Evolutionary conservation across 1,140 invertebrate genomes (phyloP).

Genomic region (Diachasmimorpha longicaudata): DNA sequence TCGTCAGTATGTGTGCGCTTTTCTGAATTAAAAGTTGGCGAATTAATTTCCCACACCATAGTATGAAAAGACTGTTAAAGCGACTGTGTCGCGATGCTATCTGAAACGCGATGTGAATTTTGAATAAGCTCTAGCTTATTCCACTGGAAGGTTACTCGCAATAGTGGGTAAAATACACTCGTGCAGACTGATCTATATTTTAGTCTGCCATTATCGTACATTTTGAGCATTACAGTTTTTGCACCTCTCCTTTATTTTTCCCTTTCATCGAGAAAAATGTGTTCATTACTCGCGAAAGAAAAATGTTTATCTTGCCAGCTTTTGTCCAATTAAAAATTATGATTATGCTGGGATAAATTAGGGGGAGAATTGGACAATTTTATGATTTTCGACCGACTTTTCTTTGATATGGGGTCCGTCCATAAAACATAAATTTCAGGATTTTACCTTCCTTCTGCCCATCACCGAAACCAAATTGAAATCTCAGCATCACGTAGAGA

Average conservation of each 20-base stretch:
- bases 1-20: no score
- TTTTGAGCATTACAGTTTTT: neutral
- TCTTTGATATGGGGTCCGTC: no score
- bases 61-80: neutral
- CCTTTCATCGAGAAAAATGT: neutral
- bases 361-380: no score
- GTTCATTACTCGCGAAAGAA: neutral
- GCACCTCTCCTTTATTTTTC: neutral
- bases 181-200: neutral
- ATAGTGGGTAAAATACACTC: neutral
- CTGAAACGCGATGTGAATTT: neutral
- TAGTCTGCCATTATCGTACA: neutral
- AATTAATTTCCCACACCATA: slow-evolving; percentile 30
- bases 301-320: no score
- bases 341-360: no score
- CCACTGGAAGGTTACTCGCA: neutral
- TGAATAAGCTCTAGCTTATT: neutral
- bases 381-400: no score
- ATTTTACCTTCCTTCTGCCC: slow-evolving; percentile 10
- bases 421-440: neutral
- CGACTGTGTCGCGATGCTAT: neutral
- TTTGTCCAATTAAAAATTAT: no score
- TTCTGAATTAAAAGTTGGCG: neutral
- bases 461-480: slow-evolving; percentile 22
- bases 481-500: slow-evolving; percentile 27